These are phyloP conservation scores for Melolontha melolontha DNA, from an alignment of 2,888 invertebrate species.

Conservation along the genomic window DNA sequence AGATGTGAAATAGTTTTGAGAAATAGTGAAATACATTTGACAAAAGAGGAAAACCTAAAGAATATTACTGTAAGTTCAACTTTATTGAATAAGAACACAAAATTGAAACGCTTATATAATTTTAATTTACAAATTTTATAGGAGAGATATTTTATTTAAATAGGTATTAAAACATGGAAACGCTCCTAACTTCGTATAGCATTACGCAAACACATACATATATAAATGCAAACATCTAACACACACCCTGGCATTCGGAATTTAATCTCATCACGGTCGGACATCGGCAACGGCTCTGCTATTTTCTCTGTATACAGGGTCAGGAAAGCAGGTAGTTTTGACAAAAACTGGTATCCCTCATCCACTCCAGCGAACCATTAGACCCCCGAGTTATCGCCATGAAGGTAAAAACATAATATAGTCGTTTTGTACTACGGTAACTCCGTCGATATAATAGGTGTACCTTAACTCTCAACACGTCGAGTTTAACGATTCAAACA, in stretches of 20 bases:
- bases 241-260: conserved; percentile 3
- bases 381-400: conserved; percentile 12
- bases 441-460: neutral
- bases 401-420: conserved; percentile 28
- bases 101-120: too few relatives aligned
- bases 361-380: conserved; percentile 23
- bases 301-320: conserved; percentile 20
- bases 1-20: too few relatives aligned
- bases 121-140: too few relatives aligned
- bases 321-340: conserved; percentile 32
- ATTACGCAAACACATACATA: too few relatives aligned
- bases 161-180: too few relatives aligned
- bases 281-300: neutral
- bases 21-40: too few relatives aligned
- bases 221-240: too few relatives aligned
- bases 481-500: conserved; percentile 11
- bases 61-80: too few relatives aligned
- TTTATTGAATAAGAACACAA: too few relatives aligned
- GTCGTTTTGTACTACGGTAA: conserved; percentile 16
- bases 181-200: too few relatives aligned
- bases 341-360: conserved; percentile 34
- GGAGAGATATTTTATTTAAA: too few relatives aligned
- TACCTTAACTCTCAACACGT: conserved; percentile 6
- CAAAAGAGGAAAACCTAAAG: too few relatives aligned
- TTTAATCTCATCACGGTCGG: conserved; percentile 15